Conservation (phyloP, 2,797 vertebrate species). For the Clarias pachynema region DNA sequence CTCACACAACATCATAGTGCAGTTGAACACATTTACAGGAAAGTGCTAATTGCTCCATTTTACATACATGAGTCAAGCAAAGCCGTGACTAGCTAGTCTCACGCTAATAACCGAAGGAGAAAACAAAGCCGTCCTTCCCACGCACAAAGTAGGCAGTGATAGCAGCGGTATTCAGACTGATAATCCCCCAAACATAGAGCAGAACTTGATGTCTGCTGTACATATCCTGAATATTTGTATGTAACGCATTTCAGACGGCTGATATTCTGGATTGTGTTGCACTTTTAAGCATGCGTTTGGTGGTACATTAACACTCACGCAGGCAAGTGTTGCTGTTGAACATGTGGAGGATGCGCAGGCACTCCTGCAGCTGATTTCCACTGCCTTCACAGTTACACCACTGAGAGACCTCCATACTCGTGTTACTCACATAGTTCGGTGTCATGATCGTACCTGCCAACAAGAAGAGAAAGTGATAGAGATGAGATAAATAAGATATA, state of each 20-base stretch:
- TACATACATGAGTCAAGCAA: slow-evolving; percentile 12
- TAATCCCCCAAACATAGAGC: neutral
- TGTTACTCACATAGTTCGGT: slow-evolving; percentile 91
- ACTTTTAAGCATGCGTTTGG: neutral
- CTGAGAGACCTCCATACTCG: slow-evolving; percentile 84
- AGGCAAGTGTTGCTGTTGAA: slow-evolving; percentile 90
- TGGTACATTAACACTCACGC: slow-evolving; percentile 76
- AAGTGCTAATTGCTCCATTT: slow-evolving; percentile 23
- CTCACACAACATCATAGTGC: slow-evolving; percentile 1
- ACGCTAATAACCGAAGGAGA: neutral
- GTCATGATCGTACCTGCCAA: slow-evolving; percentile 91
- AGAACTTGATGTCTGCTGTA: neutral
- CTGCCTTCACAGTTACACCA: slow-evolving; percentile 93
- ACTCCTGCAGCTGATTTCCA: slow-evolving; percentile 90
- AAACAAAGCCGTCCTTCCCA: slow-evolving; percentile 17
- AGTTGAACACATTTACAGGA: slow-evolving; percentile 8
- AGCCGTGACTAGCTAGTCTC: neutral
- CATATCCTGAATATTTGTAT: neutral
- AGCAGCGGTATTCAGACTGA: neutral
- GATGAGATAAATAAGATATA: neutral
- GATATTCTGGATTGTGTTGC: neutral
- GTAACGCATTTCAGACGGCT: neutral
- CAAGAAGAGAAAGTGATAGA: neutral
- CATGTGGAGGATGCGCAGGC: slow-evolving; percentile 82
- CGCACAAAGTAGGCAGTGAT: neutral